These are phyloP conservation scores for Lumbricus terrestris DNA, from an alignment of 2,888 invertebrate species.

Conservation along the genomic window DNA sequence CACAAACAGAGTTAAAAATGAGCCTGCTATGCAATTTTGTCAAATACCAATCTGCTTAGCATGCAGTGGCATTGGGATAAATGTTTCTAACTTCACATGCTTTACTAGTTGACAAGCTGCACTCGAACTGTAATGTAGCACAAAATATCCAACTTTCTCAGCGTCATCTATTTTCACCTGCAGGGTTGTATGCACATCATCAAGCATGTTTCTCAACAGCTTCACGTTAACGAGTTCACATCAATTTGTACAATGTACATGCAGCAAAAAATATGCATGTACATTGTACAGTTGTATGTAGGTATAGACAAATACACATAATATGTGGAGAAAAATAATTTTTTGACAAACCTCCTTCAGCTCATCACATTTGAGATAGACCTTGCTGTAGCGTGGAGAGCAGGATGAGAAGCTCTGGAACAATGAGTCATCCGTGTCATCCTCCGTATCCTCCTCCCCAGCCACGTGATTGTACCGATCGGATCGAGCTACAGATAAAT, in stretches of 20 bases:
- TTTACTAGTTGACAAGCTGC: no score
- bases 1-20: background rate
- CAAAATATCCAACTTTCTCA: no score
- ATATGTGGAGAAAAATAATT: background rate
- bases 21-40: background rate
- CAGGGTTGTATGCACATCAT: no score
- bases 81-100: no score
- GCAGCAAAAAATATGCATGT: no score
- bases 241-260: no score
- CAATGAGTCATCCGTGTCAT: constrained; percentile 64
- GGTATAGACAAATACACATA: no score
- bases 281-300: no score
- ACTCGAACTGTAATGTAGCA: no score
- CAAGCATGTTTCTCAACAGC: no score
- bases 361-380: constrained; percentile 59
- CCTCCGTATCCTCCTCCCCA: constrained; percentile 70
- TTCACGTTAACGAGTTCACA: no score
- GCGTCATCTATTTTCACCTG: no score
- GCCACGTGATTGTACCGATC: constrained; percentile 66
- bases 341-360: constrained; percentile 46
- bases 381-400: constrained; percentile 73
- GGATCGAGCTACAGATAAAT: constrained; percentile 67
- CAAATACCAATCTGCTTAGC: background rate
- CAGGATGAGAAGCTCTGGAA: constrained; percentile 84
- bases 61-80: background rate